phyloP scores from a whole-genome alignment of 2,797 vertebrate genomes.

The Anguilla anguilla region DNA sequence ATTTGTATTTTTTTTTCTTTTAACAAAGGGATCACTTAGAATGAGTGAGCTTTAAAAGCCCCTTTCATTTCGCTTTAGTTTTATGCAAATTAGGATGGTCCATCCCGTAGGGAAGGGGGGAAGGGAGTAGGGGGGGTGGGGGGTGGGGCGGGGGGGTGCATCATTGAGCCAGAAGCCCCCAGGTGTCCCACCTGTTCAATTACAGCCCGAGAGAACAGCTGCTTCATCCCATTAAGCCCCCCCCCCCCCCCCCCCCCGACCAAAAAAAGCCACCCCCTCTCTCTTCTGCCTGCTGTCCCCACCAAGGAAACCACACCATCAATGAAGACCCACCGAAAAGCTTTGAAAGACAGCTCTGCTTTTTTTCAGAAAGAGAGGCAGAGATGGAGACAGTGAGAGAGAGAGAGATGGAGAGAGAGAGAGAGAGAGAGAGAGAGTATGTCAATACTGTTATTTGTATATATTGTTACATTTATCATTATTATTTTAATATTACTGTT shows the following conservation, averaged over 20 bases:
- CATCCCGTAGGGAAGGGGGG: not conserved
- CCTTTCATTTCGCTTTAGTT: constrained; percentile 60
- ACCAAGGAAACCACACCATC: not conserved
- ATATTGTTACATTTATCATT: too few relatives aligned
- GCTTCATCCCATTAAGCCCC: not conserved
- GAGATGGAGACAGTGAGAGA: not conserved
- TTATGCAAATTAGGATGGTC: constrained; percentile 56
- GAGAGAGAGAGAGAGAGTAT: too few relatives aligned
- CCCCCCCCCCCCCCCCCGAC: not conserved
- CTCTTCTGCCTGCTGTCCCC: not conserved
- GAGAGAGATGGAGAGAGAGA: not conserved
- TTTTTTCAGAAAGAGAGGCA: not conserved
- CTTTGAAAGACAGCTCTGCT: not conserved
- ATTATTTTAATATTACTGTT: too few relatives aligned
- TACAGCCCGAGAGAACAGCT: constrained; percentile 43
- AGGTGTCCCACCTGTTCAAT: constrained; percentile 69
- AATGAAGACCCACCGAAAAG: not conserved
- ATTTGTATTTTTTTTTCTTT: constrained; percentile 48
- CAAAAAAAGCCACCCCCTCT: not conserved
- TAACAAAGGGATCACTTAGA: constrained; percentile 50
- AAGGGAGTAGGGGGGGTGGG: constrained; percentile 40
- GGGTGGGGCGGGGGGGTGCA: not conserved
- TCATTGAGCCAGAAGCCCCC: constrained; percentile 52
- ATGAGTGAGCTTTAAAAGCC: constrained; percentile 52
- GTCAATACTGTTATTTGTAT: too few relatives aligned